A percentile compares a stretch with the other conserved stretches of the same genome.
Evolutionary conservation across 1,140 invertebrate genomes (phyloP).

Genomic region (Trichomalopsis sarcophagae): DNA sequence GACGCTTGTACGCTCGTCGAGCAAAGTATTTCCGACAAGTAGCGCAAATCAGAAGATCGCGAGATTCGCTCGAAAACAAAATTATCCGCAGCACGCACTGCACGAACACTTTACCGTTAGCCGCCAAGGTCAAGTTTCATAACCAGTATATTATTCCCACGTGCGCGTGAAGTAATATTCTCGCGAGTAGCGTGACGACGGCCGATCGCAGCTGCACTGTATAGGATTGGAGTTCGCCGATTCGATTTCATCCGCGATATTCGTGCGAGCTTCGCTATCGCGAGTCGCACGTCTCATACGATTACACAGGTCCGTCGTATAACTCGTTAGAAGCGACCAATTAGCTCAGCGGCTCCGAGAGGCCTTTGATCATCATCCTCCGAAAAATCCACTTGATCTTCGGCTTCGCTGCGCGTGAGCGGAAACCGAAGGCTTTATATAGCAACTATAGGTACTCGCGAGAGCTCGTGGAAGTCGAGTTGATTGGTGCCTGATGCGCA

Average conservation of each 20-base stretch:
- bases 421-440: slow-evolving; percentile 31
- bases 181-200: background rate
- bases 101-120: background rate
- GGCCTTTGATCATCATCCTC: background rate
- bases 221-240: background rate
- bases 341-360: background rate
- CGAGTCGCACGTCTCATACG: background rate
- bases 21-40: no score
- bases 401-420: background rate
- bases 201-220: background rate
- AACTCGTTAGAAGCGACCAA: background rate
- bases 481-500: slow-evolving; percentile 68
- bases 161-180: slow-evolving; percentile 10
- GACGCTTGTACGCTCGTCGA: no score
- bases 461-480: slow-evolving; percentile 57
- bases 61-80: no score
- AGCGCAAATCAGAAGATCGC: no score
- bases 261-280: slow-evolving; percentile 24
- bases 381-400: background rate
- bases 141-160: slow-evolving; percentile 14
- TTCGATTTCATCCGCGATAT: slow-evolving; percentile 45
- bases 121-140: slow-evolving; percentile 24
- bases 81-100: no score
- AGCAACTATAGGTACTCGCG: background rate
- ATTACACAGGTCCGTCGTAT: background rate